Percentiles rank a stretch among this genome's conserved stretches.
These are phyloP conservation scores for Protonemura montana DNA, from an alignment of 2,888 invertebrate species.

Conservation along the genomic window DNA sequence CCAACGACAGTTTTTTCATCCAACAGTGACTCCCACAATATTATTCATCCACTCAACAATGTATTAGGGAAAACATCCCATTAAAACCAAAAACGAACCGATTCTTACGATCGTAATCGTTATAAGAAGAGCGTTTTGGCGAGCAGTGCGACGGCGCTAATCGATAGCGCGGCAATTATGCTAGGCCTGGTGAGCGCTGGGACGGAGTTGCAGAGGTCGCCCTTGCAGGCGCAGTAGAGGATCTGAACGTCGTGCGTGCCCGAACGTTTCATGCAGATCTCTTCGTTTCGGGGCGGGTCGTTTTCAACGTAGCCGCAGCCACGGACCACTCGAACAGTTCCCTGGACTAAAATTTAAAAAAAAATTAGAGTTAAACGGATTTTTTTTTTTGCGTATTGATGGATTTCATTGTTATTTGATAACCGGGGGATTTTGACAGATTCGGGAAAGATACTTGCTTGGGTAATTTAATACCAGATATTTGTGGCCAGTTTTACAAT, in stretches of 20 bases:
- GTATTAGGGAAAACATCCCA: not conserved
- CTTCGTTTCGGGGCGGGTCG: constrained; percentile 62
- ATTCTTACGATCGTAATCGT: not conserved
- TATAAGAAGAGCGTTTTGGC: constrained; percentile 30
- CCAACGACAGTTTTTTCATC: too few relatives aligned
- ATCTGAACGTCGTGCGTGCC: constrained; percentile 80
- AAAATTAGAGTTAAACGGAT: too few relatives aligned
- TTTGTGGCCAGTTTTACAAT: too few relatives aligned
- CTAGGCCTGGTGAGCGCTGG: constrained; percentile 14
- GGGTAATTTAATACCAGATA: too few relatives aligned
- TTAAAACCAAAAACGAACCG: not conserved
- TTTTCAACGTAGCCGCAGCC: constrained; percentile 81
- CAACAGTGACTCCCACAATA: not conserved
- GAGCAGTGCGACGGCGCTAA: not conserved
- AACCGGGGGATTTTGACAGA: too few relatives aligned
- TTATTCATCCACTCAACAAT: not conserved
- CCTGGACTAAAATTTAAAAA: constrained; percentile 70
- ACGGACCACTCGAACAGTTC: constrained; percentile 77
- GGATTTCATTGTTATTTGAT: too few relatives aligned
- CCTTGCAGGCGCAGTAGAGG: constrained; percentile 80
- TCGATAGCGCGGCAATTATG: constrained; percentile 17
- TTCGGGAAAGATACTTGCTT: too few relatives aligned
- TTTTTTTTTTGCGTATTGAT: too few relatives aligned
- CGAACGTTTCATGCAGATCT: constrained; percentile 70
- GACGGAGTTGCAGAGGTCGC: constrained; percentile 74